phyloP scores from a whole-genome alignment of 2,797 vertebrate genomes.

The Myotis vivesi region DNA sequence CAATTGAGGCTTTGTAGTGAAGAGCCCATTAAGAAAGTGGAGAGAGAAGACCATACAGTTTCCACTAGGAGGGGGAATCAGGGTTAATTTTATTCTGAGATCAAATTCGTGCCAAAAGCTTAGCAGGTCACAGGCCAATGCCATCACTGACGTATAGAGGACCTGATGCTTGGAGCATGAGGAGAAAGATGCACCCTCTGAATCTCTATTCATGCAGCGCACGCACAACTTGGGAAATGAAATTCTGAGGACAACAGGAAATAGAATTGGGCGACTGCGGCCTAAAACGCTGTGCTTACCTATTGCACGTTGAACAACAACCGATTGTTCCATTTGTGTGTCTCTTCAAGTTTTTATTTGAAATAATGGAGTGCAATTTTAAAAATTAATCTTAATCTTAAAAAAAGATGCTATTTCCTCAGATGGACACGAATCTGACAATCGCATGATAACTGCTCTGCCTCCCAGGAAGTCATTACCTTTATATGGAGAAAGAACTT shows the following conservation, averaged over 20 bases:
- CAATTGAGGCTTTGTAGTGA: conserved; percentile 73
- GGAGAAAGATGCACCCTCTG: neutral
- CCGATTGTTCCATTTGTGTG: rapidly evolving
- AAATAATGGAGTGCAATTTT: neutral
- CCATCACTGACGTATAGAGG: conserved; percentile 40
- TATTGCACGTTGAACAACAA: neutral
- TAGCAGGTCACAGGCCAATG: neutral
- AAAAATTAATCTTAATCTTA: neutral
- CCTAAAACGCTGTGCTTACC: rapidly evolving
- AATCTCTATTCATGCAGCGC: neutral
- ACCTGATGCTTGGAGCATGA: neutral
- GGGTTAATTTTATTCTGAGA: conserved; percentile 74
- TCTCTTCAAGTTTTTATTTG: neutral
- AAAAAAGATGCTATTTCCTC: neutral
- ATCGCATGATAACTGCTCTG: rapidly evolving
- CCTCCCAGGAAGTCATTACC: rapidly evolving
- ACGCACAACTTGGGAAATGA: neutral
- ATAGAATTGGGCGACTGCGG: rapidly evolving
- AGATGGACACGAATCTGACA: neutral
- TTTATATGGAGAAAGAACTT: neutral
- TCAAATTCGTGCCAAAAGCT: conserved; percentile 62
- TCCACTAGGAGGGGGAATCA: conserved; percentile 58
- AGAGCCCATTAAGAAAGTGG: conserved; percentile 82
- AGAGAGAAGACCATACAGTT: conserved; percentile 63
- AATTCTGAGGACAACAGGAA: neutral